These are phyloP conservation scores for Himalopsyche anomala DNA, from an alignment of 2,888 invertebrate genomes.

Conservation along the genomic window DNA sequence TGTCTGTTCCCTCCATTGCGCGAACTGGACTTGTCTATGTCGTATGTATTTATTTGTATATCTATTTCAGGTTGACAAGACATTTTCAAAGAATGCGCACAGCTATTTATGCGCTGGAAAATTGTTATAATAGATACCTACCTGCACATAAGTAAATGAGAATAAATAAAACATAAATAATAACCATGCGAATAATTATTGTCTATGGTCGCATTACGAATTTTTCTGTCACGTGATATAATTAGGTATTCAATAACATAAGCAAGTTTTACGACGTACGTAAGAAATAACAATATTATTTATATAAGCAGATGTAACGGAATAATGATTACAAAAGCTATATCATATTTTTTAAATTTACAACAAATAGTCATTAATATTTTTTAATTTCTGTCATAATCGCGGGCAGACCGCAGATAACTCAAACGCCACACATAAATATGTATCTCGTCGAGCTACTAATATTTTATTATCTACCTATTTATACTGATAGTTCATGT, in stretches of 20 bases:
- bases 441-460: no score
- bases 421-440: no score
- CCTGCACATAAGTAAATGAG: neutral
- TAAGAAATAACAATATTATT: no score
- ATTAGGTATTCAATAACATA: neutral
- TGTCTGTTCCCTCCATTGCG: neutral
- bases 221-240: neutral
- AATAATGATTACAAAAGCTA: no score
- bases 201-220: neutral
- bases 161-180: neutral
- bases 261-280: no score
- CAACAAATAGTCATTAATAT: no score
- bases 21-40: conserved; percentile 1
- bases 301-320: no score
- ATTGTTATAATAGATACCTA: neutral
- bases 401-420: no score
- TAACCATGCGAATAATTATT: neutral
- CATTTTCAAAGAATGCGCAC: conserved; percentile 25
- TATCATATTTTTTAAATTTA: no score
- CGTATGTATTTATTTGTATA: conserved; percentile 9
- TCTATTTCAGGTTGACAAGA: conserved; percentile 30
- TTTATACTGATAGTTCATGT: neutral
- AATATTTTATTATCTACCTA: no score
- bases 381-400: no score
- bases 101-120: neutral